Percentiles rank a stretch among this genome's conserved stretches.
These are phyloP conservation scores for Congeria kusceri DNA, from an alignment of 2,888 invertebrate species.

Conservation along the genomic window DNA sequence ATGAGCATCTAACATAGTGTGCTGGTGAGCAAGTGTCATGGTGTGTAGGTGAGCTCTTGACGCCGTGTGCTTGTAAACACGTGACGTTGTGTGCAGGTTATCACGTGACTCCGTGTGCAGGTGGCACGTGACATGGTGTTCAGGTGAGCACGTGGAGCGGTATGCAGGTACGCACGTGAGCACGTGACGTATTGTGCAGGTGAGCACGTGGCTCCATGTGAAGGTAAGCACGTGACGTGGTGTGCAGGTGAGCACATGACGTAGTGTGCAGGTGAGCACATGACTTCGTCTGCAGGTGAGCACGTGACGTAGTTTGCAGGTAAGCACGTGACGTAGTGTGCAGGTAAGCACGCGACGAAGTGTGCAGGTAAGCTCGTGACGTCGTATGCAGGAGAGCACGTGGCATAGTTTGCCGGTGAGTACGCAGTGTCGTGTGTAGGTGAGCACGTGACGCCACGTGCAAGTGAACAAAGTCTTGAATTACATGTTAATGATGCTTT, in stretches of 20 bases:
- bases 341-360: too few relatives aligned
- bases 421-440: conserved; percentile 9
- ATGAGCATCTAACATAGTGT: conserved; percentile 33
- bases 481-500: too few relatives aligned
- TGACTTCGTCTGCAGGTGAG: conserved; percentile 47
- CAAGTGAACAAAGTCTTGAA: too few relatives aligned
- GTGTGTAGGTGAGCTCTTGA: too few relatives aligned
- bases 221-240: conserved; percentile 35
- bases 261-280: conserved; percentile 9
- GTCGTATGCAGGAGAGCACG: background rate
- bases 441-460: conserved; percentile 37
- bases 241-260: conserved; percentile 43
- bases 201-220: conserved; percentile 8
- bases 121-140: conserved; percentile 15
- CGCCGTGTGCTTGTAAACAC: background rate
- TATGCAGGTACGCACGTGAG: conserved; percentile 39
- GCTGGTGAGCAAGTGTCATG: conserved; percentile 44
- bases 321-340: too few relatives aligned
- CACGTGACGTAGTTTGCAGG: conserved; percentile 41
- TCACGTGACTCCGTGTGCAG: conserved; percentile 44
- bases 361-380: background rate
- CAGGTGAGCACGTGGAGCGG: conserved; percentile 35
- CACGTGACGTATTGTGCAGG: conserved; percentile 54
- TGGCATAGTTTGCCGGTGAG: conserved; percentile 43
- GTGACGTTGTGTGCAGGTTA: background rate